Base-by-base conservation (phyloP, 2,888 invertebrate species). In the Drosophila mulleri region DNA sequence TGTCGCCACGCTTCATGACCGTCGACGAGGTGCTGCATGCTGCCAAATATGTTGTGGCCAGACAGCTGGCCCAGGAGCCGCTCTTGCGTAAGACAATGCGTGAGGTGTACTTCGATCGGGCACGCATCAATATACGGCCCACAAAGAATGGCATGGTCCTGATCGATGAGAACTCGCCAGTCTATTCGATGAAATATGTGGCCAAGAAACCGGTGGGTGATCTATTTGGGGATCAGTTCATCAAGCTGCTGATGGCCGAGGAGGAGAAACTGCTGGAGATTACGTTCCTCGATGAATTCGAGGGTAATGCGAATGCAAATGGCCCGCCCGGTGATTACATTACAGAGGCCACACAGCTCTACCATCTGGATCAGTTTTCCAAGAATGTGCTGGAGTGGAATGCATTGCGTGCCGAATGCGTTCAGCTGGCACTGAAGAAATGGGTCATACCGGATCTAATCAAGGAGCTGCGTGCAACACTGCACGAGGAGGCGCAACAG, bases 371-470 rank as follows among this genome's bases (percentile, higher is more conserved):
- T 93, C 98, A 98, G 92, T 99, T 98, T 93, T 98, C 98, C 82
- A 97, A 97, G 80, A 96, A 96, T 77, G 98, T 98, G 0, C 96
- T 98, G 91, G 98, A 98, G 82, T 99, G 99, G 99, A 99, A 99
- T 93, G 95, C 96, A 2, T 92, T 98, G 57, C 94, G 99, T 45
- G 95, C 96, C 2, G 96, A 97, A 86, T 97, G 98, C 62, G 96
- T 99, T 0, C 97, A 97, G 84, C 94, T 97, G 71, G 98, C 99
- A 0, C 94, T 99, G 57, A 96, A 95, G 26, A 96, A 96, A 90
- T 96, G 98, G 92, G 95, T 99, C 6, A 95, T 98, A 90, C 99
- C 99, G 0, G 97, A 97, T 90, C 94, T 99, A 80, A 94, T 96
- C 71, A 96, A 97, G 77, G 99, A 99, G 92, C 93, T 99, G 9